Evolutionary conservation across 2,113 vertebrate genomes (phyloP).

Genomic region (Cettia cetti): DNA sequence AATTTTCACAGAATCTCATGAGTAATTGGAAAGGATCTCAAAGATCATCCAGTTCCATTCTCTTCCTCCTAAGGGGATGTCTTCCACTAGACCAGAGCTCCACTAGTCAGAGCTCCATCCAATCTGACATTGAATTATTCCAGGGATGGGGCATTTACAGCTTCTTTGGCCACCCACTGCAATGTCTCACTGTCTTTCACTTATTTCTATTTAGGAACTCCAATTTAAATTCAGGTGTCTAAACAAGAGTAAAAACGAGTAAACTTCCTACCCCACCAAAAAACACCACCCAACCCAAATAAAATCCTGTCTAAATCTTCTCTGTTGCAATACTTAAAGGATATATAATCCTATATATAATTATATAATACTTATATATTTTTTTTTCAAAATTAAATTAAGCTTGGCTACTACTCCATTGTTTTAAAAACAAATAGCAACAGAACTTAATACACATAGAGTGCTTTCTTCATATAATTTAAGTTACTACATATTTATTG

Average conservation of each 20-base stretch:
- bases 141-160: neutral
- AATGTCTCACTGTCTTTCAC: neutral
- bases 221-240: neutral
- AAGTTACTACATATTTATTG: neutral
- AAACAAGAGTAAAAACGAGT: neutral
- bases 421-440: neutral
- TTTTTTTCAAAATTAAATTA: neutral
- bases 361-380: neutral
- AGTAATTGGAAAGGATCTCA: neutral
- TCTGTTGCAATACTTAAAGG: neutral
- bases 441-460: neutral
- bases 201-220: neutral
- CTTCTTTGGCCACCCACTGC: neutral
- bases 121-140: neutral
- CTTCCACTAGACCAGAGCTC: neutral
- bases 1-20: neutral
- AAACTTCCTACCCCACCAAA: neutral
- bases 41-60: neutral
- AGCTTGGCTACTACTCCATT: neutral
- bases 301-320: neutral
- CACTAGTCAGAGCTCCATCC: neutral
- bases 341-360: neutral
- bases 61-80: too few species aligned
- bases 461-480: neutral
- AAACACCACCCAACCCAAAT: accelerated